A percentile compares a stretch with the other conserved stretches of the same genome.
Conservation (phyloP, 2,888 invertebrate species). For the Hylaea fasciaria region DNA sequence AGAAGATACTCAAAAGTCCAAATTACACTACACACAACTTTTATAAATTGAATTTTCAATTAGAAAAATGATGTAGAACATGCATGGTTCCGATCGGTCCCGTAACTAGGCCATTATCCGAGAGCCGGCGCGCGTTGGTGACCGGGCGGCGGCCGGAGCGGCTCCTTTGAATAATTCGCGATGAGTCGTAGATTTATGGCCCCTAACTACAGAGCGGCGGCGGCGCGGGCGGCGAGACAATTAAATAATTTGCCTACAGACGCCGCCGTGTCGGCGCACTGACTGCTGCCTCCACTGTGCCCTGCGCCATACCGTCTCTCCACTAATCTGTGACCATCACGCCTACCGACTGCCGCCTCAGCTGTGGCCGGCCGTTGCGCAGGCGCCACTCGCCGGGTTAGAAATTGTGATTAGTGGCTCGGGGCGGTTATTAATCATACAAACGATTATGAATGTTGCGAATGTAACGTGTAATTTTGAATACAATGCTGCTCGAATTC, state of each 20-base stretch:
- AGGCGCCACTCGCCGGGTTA: slow-evolving; percentile 45
- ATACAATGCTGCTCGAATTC: slow-evolving; percentile 25
- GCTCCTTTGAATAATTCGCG: slow-evolving; percentile 80
- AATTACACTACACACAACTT: too few species aligned
- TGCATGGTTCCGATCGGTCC: neutral
- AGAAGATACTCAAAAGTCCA: too few species aligned
- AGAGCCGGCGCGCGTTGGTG: neutral
- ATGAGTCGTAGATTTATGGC: slow-evolving; percentile 78
- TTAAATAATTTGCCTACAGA: slow-evolving; percentile 81
- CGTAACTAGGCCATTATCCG: slow-evolving; percentile 12
- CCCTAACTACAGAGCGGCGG: slow-evolving; percentile 72
- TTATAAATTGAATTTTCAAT: too few species aligned
- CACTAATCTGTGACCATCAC: neutral
- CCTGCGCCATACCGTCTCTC: neutral
- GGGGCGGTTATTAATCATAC: slow-evolving; percentile 55
- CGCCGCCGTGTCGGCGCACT: slow-evolving; percentile 28
- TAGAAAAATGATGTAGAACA: too few species aligned
- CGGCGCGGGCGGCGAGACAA: slow-evolving; percentile 59
- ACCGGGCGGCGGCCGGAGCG: slow-evolving; percentile 39
- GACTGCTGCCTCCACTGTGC: slow-evolving; percentile 3
- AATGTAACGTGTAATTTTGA: slow-evolving; percentile 50
- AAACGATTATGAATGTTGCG: slow-evolving; percentile 49
- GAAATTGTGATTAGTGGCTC: slow-evolving; percentile 61
- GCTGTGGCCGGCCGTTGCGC: slow-evolving; percentile 9
- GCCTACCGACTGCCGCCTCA: neutral